phyloP scores from a whole-genome alignment of 2,113 vertebrate genomes.

The Enhydra lutris region DNA sequence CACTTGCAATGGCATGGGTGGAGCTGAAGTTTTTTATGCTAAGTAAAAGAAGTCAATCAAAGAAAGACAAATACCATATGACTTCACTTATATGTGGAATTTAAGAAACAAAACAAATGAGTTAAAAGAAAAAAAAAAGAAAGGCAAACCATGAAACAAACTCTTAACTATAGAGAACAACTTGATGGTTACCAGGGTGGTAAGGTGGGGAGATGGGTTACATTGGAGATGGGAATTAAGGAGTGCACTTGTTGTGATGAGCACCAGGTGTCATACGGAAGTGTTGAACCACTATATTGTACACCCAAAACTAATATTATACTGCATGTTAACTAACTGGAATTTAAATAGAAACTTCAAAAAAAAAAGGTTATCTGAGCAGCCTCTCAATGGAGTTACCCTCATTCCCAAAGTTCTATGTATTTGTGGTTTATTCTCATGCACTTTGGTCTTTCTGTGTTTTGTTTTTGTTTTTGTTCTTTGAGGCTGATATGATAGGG shows the following conservation, averaged over 20 bases:
- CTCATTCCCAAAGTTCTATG: background rate
- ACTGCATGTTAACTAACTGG: background rate
- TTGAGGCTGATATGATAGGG: background rate
- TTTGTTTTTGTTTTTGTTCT: background rate
- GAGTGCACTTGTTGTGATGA: background rate
- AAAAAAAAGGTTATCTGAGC: background rate
- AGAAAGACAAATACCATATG: no score
- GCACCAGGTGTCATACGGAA: background rate
- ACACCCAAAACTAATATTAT: background rate
- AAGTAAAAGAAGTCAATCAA: no score
- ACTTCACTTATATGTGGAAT: no score
- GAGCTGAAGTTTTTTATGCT: no score
- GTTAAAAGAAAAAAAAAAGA: no score
- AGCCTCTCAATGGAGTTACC: background rate
- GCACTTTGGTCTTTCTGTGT: background rate
- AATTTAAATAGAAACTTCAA: background rate
- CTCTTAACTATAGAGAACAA: no score
- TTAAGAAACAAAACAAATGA: no score
- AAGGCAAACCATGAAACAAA: no score
- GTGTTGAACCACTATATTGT: background rate
- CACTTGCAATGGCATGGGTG: no score
- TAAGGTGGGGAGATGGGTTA: background rate
- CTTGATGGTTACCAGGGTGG: no score
- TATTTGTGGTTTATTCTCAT: slow-evolving; percentile 15
- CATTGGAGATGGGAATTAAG: background rate